These are phyloP conservation scores for Ceratina australensis DNA, from an alignment of 1,140 invertebrate species.

Conservation along the genomic window DNA sequence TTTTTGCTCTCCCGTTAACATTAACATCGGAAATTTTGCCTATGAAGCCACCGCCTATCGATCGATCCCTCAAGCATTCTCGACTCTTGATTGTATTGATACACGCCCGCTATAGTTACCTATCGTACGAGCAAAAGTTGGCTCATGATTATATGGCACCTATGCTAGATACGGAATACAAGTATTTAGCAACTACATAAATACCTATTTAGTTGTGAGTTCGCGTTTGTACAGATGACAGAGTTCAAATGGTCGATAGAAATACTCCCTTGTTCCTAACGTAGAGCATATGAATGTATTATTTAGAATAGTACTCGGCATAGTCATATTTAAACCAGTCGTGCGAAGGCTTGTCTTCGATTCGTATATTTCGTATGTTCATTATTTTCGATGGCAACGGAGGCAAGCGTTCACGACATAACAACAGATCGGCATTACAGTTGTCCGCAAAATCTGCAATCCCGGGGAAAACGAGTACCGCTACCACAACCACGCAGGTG, in stretches of 20 bases:
- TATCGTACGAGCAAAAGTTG: not conserved
- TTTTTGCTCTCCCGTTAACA: not conserved
- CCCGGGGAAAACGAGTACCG: constrained; percentile 18
- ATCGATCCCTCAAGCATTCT: not conserved
- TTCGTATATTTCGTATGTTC: not conserved
- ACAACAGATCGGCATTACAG: not conserved
- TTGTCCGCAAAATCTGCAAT: not conserved
- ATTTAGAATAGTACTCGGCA: too few species aligned
- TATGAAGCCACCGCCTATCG: constrained; percentile 6
- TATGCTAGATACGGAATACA: too few species aligned
- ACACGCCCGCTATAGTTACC: not conserved
- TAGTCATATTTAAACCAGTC: not conserved
- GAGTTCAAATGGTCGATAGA: too few species aligned
- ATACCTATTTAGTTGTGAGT: too few species aligned
- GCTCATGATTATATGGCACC: not conserved
- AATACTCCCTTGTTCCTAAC: too few species aligned
- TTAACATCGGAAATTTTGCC: not conserved
- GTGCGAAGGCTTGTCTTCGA: not conserved
- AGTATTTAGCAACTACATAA: too few species aligned
- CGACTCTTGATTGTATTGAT: constrained; percentile 2
- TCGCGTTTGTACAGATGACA: too few species aligned
- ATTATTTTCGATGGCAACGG: constrained; percentile 4
- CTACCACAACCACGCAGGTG: constrained; percentile 1
- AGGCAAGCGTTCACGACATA: not conserved
- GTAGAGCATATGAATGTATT: too few species aligned